Percentiles rank a stretch among this genome's conserved stretches.
Conservation (phyloP, 2,113 vertebrate genomes). For the Anas platyrhynchos region DNA sequence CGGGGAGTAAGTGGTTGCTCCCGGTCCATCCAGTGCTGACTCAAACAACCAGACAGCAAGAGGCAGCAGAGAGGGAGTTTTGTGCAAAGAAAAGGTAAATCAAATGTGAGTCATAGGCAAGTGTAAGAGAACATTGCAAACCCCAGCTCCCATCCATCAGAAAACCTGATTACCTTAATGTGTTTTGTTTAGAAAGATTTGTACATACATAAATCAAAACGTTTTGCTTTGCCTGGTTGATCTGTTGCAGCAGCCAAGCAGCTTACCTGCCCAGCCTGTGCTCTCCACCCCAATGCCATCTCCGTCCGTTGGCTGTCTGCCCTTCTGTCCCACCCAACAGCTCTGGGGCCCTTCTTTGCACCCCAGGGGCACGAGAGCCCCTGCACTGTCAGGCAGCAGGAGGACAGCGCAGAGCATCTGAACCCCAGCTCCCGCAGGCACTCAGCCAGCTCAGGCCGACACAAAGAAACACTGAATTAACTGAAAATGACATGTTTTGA, state of each 20-base stretch:
- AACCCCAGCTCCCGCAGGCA: not conserved
- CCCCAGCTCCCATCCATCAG: slow-evolving; percentile 3
- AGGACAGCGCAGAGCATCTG: not conserved
- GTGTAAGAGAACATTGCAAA: not conserved
- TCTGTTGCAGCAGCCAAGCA: not conserved
- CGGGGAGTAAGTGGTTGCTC: not conserved
- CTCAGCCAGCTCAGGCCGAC: not conserved
- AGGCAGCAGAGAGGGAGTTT: not conserved
- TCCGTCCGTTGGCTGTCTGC: not conserved
- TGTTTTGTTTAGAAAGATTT: not conserved
- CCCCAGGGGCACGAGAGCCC: not conserved
- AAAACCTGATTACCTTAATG: not conserved
- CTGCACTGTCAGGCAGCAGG: not conserved
- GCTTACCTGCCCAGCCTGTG: not conserved
- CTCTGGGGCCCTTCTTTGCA: not conserved
- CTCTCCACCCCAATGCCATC: fast-evolving
- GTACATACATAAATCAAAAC: not conserved
- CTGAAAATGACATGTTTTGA: slow-evolving; percentile 9
- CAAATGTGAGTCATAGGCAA: not conserved
- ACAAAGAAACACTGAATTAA: not conserved
- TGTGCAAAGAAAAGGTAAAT: not conserved
- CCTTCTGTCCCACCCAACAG: not conserved
- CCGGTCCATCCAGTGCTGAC: not conserved
- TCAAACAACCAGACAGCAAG: not conserved
- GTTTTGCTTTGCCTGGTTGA: not conserved